Conservation (phyloP, 2,113 vertebrate species). For the Acrocephalus kingi region DNA sequence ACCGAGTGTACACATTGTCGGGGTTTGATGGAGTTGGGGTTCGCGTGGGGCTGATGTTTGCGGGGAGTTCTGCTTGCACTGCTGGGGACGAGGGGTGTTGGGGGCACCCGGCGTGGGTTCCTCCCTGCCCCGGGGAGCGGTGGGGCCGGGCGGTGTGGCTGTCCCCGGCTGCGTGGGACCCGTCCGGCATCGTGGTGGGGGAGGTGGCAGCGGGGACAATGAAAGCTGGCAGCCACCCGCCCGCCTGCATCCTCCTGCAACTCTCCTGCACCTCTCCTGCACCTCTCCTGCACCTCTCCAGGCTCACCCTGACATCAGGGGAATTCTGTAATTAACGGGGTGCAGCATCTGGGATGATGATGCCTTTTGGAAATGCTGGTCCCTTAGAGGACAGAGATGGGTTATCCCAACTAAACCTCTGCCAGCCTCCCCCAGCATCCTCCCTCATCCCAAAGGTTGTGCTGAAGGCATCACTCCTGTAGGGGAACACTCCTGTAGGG, state of each 20-base stretch:
- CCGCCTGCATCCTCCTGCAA: not conserved
- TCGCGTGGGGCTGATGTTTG: not conserved
- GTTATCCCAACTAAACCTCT: not conserved
- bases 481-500: not conserved
- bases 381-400: not conserved
- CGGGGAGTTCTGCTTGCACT: not conserved
- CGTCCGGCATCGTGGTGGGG: not conserved
- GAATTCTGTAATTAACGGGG: fast-evolving
- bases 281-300: not conserved
- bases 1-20: not conserved
- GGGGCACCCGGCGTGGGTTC: not conserved
- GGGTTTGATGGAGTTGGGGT: not conserved
- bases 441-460: not conserved
- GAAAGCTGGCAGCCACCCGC: not conserved
- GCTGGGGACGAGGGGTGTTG: not conserved
- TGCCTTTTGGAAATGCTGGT: not conserved
- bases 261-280: not conserved
- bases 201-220: not conserved
- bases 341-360: not conserved
- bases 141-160: fast-evolving
- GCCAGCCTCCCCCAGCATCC: not conserved
- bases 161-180: not conserved
- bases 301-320: not conserved
- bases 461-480: not conserved
- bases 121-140: not conserved